Conservation (phyloP, 1,140 invertebrate genomes). For the Lysiphlebus fabarum region DNA sequence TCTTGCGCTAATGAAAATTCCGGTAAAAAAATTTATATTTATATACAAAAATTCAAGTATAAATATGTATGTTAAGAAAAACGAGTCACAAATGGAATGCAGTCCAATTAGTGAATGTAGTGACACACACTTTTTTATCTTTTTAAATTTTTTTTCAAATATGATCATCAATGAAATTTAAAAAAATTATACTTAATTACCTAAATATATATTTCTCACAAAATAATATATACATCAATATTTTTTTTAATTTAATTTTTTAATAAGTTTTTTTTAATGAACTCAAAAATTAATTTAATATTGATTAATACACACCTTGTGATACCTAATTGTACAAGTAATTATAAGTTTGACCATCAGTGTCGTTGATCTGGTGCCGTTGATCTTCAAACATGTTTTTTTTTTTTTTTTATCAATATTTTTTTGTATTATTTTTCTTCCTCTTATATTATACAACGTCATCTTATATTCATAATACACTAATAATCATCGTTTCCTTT, state of each 20-base stretch:
- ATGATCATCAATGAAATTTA: background rate
- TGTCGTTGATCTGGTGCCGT: constrained; percentile 26
- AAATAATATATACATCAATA: no score
- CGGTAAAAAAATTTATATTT: constrained; percentile 32
- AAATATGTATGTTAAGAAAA: background rate
- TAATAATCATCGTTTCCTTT: no score
- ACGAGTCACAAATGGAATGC: constrained; percentile 40
- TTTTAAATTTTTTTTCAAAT: background rate
- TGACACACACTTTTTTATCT: constrained; percentile 12
- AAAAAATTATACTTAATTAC: no score
- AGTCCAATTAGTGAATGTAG: constrained; percentile 46
- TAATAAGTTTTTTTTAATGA: constrained; percentile 23
- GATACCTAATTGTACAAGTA: constrained; percentile 45
- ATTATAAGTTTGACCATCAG: constrained; percentile 42
- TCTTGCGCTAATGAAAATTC: constrained; percentile 50
- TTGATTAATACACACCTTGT: constrained; percentile 44
- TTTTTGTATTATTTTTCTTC: background rate
- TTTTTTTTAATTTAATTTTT: constrained; percentile 23
- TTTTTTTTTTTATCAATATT: background rate
- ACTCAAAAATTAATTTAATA: constrained; percentile 49
- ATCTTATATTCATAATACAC: constrained; percentile 2
- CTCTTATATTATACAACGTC: background rate
- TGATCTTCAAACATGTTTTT: constrained; percentile 1
- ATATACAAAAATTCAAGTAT: background rate
- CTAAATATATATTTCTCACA: background rate